Evolutionary conservation across 2,888 invertebrate species (phyloP), one percentile per base, ranked within the genome.

Genomic region (Pristionchus mayeri): DNA sequence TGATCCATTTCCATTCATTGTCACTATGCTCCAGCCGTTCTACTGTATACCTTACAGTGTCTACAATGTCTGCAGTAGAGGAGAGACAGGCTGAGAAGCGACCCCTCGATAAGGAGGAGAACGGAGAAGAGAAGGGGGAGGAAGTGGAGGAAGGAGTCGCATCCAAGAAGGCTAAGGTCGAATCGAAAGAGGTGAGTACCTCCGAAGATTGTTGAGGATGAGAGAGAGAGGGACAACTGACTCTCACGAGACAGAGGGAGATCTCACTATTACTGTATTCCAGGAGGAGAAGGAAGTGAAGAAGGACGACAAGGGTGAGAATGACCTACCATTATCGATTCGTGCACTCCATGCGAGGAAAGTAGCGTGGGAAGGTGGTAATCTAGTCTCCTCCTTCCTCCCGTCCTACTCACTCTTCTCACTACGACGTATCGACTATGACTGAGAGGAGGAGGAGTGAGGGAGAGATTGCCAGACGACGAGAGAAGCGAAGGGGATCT

Each of bases 41-140:
- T 80, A 57, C 80, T 40, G 57, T 80, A 57, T 80, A n/a, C n/a
- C 54, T 57, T 57, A 30, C n/a, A 37, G 34, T 80, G 3, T 52
- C 11, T n/a, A 71, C 16, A 21, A 84, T 84, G 84, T 75, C 71
- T 37, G 75, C 84, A 24, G 84, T 84, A 7, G 84, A 84, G 24
- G 84, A 84, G 24, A 48, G 84, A 52, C 60, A 57, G 27, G 52
- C 84, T 2, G 84, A 84, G 71, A 84, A 84, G 54, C 71, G 84
- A 84, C 27, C 34, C n/a, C 71, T 71, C 9, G 75, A 71, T 2
- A 54, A 71, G 50, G 82, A 82, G 11, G 75, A 82, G 9, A 57
- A 80, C 40, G 80, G 57, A 57, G 80, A 79, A 30, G 52, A 50
- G 24, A 48, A 63, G 13, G 75, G 75, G 1, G 82, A 82, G 34